These are phyloP conservation scores for Menidia menidia DNA, from an alignment of 2,797 vertebrate species.

Conservation along the genomic window DNA sequence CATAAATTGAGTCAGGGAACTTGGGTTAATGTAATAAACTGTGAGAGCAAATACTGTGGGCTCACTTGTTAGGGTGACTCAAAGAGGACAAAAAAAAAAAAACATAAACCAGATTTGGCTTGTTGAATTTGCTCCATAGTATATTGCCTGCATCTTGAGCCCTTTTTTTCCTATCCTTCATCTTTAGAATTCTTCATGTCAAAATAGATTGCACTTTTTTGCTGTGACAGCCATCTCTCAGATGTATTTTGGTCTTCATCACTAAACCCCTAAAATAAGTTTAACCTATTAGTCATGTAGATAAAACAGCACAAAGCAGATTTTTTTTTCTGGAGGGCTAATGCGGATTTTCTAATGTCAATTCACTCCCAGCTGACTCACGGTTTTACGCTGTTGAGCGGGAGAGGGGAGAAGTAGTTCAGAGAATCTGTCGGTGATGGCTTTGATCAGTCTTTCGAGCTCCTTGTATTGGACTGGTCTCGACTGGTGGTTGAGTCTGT, in stretches of 20 bases:
- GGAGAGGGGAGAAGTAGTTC: constrained; percentile 78
- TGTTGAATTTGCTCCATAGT: not conserved
- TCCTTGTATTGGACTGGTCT: constrained; percentile 87
- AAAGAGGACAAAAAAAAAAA: not conserved
- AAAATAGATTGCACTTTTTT: not conserved
- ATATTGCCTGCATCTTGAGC: not conserved
- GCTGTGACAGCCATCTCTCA: not conserved
- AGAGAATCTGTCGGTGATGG: constrained; percentile 81
- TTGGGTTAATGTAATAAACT: not conserved
- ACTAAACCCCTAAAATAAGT: not conserved
- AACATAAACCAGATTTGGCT: not conserved
- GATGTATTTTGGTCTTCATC: not conserved
- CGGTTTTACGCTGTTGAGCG: constrained; percentile 43
- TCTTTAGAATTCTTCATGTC: not conserved
- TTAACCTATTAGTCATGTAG: not conserved
- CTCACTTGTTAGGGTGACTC: not conserved
- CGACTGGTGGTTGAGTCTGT: constrained; percentile 90
- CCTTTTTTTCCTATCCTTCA: not conserved
- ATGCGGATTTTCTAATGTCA: not conserved
- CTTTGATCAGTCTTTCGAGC: constrained; percentile 83
- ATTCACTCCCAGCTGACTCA: constrained; percentile 55
- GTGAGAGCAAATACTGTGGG: not conserved
- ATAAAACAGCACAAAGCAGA: constrained; percentile 6
- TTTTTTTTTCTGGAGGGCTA: not conserved
- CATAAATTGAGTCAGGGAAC: not conserved